Evolutionary conservation across 2,113 vertebrate species (phyloP).

Genomic region (Proteles cristata): DNA sequence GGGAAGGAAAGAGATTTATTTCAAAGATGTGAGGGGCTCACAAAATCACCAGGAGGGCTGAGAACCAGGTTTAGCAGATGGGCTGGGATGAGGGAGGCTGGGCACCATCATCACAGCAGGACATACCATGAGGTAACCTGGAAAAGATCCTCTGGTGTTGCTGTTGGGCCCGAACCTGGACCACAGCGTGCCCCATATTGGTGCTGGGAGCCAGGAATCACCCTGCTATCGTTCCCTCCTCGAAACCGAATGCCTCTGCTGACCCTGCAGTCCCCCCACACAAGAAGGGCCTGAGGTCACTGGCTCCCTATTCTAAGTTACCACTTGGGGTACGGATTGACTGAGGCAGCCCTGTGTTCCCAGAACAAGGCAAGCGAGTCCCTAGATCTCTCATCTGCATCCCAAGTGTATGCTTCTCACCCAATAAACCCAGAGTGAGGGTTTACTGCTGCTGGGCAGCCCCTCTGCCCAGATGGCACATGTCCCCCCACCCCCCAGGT

Average conservation of each 20-base stretch:
- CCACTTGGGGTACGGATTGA: not conserved
- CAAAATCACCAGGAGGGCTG: too few relatives aligned
- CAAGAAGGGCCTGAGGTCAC: not conserved
- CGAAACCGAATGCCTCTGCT: not conserved
- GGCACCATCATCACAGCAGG: not conserved
- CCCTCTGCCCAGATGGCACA: not conserved
- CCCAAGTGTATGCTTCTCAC: not conserved
- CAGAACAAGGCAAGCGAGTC: not conserved
- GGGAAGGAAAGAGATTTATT: not conserved
- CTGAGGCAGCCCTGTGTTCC: not conserved
- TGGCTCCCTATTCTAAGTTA: not conserved
- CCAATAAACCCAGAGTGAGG: not conserved
- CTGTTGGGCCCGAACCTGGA: too few relatives aligned
- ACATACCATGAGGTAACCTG: rapidly evolving
- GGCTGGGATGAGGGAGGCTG: not conserved
- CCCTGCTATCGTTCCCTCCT: not conserved
- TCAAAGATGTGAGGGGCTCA: not conserved
- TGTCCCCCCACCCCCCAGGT: too few relatives aligned
- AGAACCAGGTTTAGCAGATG: not conserved
- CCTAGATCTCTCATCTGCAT: not conserved
- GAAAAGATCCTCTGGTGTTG: too few relatives aligned
- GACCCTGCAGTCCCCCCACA: rapidly evolving
- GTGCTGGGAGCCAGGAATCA: too few relatives aligned
- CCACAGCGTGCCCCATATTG: rapidly evolving
- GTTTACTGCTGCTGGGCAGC: not conserved